phyloP scores from a whole-genome alignment of 2,888 invertebrate genomes.

The Idaea dimidiata region DNA sequence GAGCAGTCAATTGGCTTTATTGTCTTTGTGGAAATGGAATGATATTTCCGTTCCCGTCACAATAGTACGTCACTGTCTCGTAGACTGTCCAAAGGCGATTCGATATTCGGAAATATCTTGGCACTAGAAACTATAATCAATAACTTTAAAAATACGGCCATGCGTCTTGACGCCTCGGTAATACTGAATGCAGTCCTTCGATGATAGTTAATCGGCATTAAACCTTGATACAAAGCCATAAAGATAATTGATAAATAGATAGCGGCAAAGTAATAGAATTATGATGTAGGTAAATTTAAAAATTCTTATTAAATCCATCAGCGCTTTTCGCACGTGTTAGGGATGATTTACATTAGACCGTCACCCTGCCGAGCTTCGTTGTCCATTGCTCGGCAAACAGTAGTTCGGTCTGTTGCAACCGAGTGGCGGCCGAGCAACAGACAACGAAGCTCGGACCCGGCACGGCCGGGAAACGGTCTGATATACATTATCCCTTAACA shows the following conservation, averaged over 20 bases:
- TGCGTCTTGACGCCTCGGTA: conserved; percentile 35
- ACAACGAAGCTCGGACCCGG: too few species aligned
- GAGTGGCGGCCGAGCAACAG: too few species aligned
- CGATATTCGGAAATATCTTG: conserved; percentile 38
- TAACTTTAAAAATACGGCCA: conserved; percentile 37
- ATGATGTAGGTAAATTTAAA: conserved; percentile 11
- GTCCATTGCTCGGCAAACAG: too few species aligned
- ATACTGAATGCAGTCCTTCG: conserved; percentile 27
- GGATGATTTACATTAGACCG: too few species aligned
- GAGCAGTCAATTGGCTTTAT: too few species aligned
- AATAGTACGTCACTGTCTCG: conserved; percentile 11
- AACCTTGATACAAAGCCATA: conserved; percentile 33
- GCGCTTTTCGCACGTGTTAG: neutral
- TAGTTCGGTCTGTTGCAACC: too few species aligned
- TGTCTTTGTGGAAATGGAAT: conserved; percentile 3
- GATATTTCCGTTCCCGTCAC: conserved; percentile 8
- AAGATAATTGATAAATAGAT: conserved; percentile 22
- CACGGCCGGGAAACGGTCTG: too few species aligned
- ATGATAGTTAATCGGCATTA: conserved; percentile 25
- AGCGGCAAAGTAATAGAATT: conserved; percentile 14
- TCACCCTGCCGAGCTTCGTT: too few species aligned
- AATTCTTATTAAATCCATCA: conserved; percentile 6
- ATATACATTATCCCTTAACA: too few species aligned
- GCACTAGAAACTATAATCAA: conserved; percentile 45
- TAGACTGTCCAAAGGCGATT: conserved; percentile 15